Conservation (phyloP, 1,140 invertebrate species). For the Hyphantria cunea region DNA sequence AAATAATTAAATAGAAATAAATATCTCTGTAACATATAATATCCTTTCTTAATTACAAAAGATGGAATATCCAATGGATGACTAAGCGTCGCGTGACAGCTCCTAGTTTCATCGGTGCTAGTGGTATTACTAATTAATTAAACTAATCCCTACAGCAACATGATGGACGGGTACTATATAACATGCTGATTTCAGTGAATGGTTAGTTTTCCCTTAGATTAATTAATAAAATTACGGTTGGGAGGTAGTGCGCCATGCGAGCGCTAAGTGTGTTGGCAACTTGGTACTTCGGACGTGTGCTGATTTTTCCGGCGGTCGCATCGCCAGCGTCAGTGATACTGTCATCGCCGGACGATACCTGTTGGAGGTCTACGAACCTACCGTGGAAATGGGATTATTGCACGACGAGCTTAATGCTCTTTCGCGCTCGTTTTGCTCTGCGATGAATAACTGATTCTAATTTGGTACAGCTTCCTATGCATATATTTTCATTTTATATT, state of each 20-base stretch:
- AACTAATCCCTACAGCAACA: conserved; percentile 24
- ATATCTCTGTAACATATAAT: too few species aligned
- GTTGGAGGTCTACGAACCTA: conserved; percentile 68
- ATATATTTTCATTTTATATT: too few species aligned
- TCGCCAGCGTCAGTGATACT: conserved; percentile 20
- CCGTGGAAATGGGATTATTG: conserved; percentile 74
- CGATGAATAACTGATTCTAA: conserved; percentile 44
- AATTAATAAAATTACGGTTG: conserved; percentile 58
- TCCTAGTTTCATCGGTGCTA: conserved; percentile 6
- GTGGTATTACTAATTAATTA: conserved; percentile 29
- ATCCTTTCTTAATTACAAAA: conserved; percentile 11
- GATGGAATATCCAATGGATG: not conserved
- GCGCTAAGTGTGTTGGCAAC: conserved; percentile 13
- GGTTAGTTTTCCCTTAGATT: conserved; percentile 65
- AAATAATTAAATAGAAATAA: too few species aligned
- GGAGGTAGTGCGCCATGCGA: conserved; percentile 31
- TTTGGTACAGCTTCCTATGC: conserved; percentile 5
- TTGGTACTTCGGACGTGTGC: conserved; percentile 10
- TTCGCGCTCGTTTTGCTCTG: conserved; percentile 58
- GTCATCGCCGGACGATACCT: conserved; percentile 25
- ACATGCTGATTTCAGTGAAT: conserved; percentile 41
- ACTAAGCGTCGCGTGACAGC: conserved; percentile 19
- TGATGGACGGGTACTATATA: conserved; percentile 20
- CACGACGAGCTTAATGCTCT: conserved; percentile 64
- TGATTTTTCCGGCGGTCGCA: conserved; percentile 32